A percentile compares a stretch with the other conserved stretches of the same genome.
Conservation (phyloP, 92 coral and sea anemone species). For the Bergia puertoricense region DNA sequence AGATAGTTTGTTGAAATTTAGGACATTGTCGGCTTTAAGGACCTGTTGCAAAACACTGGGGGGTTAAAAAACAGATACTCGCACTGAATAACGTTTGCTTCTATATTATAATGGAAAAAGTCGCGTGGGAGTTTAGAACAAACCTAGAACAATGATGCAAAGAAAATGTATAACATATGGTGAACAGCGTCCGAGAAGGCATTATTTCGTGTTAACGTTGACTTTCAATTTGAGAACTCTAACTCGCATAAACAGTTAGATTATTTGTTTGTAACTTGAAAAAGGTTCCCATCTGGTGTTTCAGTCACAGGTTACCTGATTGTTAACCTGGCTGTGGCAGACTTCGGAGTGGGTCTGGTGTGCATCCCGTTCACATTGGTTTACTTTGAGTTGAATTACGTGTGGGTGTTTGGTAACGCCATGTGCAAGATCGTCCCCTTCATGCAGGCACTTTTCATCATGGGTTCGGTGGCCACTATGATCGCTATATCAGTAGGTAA, state of each 20-base stretch:
- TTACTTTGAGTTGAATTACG: slow-evolving; percentile 74
- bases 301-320: slow-evolving; percentile 92
- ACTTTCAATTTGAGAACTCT: no score
- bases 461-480: slow-evolving; percentile 98
- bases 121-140: neutral
- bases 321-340: slow-evolving; percentile 93
- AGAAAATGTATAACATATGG: no score
- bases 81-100: no score
- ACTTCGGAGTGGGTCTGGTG: slow-evolving; percentile 88
- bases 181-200: no score
- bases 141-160: neutral
- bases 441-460: slow-evolving; percentile 79
- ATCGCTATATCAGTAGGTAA: slow-evolving; percentile 92
- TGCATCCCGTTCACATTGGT: slow-evolving; percentile 95
- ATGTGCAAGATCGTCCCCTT: slow-evolving; percentile 91
- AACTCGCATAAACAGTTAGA: no score
- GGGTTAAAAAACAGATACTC: no score
- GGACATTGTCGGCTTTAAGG: no score
- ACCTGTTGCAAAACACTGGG: no score
- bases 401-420: slow-evolving; percentile 90
- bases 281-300: neutral
- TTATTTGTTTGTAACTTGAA: no score
- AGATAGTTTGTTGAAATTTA: no score
- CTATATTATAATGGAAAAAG: no score
- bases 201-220: no score